Base-by-base conservation (phyloP, 2,797 vertebrate genomes). In the Cephalopachus bancanus region DNA sequence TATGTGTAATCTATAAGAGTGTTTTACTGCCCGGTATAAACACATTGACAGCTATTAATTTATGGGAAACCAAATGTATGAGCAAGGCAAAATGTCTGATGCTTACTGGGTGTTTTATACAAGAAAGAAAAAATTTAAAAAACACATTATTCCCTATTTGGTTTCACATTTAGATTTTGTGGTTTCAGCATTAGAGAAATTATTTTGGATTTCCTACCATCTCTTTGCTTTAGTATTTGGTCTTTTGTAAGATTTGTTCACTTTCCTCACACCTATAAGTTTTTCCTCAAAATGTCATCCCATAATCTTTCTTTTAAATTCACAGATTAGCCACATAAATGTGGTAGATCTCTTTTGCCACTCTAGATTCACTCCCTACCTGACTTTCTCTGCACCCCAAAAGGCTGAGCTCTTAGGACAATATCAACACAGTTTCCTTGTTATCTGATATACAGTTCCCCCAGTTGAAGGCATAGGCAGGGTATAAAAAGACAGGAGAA, bases 371-470 rank as follows among this genome's bases (percentile, higher is more conserved):
- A n/a, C 4, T 3, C 8, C 37, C 80, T 53, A 44, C 10, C 10
- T 62, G 14, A 24, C 19, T 11, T 49, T 22, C 5, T 60, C 1
- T 1, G 26, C 5, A 5, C 8, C 12, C 5, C 33, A 60, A 19
- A 30, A 49, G 11, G 17, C 10, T 92, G 49, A 44, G n/a, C 28
- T 67, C 17, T 19, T 4, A 1, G 4, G 11, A n/a, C 51, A 22
- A 5, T 49, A 2, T 64, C 5, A 30, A 55, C 5, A 7, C 2
- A 65, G 1, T 17, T 62, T 22, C 49, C 10, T 55, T 33, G 22
- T 59, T 5, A n/a, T 51, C 14, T 5, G 0, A 12, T 16, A 11
- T 0, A 2, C 3, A 30, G 19, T 53, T 55, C 55, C n/a, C 19
- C 24, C 8, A 15, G 7, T 1, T 62, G 28, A 6, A 92, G 79